Base-by-base conservation (phyloP, 2,113 vertebrate species). In the Abramis brama region DNA sequence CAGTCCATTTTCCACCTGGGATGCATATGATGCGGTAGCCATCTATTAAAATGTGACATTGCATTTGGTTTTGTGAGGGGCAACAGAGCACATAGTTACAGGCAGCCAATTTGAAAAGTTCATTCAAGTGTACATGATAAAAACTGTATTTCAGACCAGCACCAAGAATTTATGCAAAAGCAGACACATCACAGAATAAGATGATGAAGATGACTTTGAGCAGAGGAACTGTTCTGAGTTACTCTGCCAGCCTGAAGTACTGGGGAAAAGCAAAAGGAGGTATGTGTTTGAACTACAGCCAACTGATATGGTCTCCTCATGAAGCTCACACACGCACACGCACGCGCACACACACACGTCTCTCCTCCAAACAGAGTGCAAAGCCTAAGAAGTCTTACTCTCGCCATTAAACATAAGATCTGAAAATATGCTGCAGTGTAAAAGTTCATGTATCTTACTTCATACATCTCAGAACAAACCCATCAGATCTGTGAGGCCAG, bases 81-180 rank as follows among this genome's bases (percentile, higher is more conserved):
- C 59, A 64, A 88, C 81, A 84, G 57, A 66, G 74, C 85, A 64
- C 43, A 39, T 73, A 36, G 71, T 86, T 84, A 86, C 77, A 75
- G 81, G 76, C 68, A 86, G 76, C 77, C 77, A 83, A 79, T 57
- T 76, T 66, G 11, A 81, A 73, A 88, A 71, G 79, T 86, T 43
- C 78, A 84, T 86, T 86, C 85, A 86, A 86, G 85, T 87, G 87
- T 84, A 84, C 70, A 84, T 83, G 86, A 47, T 73, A 84, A 78
- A 88, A 84, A 86, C 43, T 55, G 45, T 82, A 84, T 60, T 84
- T 82, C 52, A 74, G 82, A 82, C 71, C 85, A 89, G 88, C 82
- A 89, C 83, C 85, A 83, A 81, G 62, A 86, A 79, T 86, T 57
- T 52, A 86, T 86, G 77, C 85, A 82, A 82, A 82, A 64, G 57